Evolutionary conservation across 2,113 vertebrate genomes (phyloP), one percentile per base, ranked within the genome.

Genomic region (Labrus mixtus): DNA sequence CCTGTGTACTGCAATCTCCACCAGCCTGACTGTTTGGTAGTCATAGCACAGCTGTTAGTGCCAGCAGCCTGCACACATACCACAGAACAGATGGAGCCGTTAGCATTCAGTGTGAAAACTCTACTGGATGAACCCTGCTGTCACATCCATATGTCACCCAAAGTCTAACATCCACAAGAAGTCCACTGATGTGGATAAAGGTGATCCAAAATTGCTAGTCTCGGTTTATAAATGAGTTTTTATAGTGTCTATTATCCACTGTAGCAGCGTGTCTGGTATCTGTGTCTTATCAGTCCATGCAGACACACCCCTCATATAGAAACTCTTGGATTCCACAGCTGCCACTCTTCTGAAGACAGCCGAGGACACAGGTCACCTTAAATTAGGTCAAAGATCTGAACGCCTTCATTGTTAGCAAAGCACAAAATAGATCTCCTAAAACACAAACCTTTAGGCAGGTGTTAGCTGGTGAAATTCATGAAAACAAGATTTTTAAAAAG

Each of bases 221-320:
- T 3, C 4, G 17, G 48, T 51, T 51, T 1, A 55, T 41, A 43
- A 57, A 80, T 54, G 55, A 45, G 4, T 15, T 68, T 78, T 59
- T 58, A 23, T 22, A 9, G n/a, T 10, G 4, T 22, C 23, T 45
- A 23, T 6, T 62, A 79, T 62, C 57, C 22, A 54, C 51, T 33
- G 29, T 3, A 36, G 33, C 10, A n/a, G 39, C 60, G 23, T 64
- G 25, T 29, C 51, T 62, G 59, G 63, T 88, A 80, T 89, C 86
- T 78, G 66, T 69, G 29, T 13, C 83, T 85, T 89, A 88, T 92
- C 87, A 60, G 75, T n/a, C 23, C 45, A 39, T 22, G 22, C 59
- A 60, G 85, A 68, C 91, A 86, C 87, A 66, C 79, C 83, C 80
- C 46, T 84, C 72, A 55, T 73, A 82, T 71, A 79, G 83, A 89